phyloP scores from a whole-genome alignment of 2,888 invertebrate species.

The Chalcosyrphus nemorum region DNA sequence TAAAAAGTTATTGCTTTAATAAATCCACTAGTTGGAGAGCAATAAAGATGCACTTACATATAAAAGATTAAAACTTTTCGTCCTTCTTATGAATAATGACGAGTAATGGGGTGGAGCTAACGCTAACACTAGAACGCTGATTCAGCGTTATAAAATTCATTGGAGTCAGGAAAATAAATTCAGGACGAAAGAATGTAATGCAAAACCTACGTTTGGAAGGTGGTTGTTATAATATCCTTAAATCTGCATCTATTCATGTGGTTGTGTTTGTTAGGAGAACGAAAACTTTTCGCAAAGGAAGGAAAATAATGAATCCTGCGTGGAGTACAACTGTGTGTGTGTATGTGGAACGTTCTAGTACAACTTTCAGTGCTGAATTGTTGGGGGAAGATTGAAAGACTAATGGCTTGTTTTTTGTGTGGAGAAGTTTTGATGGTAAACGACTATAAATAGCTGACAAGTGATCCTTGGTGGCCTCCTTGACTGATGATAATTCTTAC shows the following conservation, averaged over 20 bases:
- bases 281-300: not conserved
- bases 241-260: not conserved
- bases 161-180: constrained; percentile 31
- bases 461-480: constrained; percentile 16
- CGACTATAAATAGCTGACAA: constrained; percentile 36
- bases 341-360: not conserved
- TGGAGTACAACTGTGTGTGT: not conserved
- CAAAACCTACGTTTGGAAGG: not conserved
- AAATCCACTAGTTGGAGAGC: constrained; percentile 63
- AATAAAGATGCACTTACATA: constrained; percentile 66
- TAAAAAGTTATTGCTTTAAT: constrained; percentile 52
- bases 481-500: constrained; percentile 30
- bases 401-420: constrained; percentile 32
- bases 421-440: constrained; percentile 22
- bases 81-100: constrained; percentile 60
- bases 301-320: not conserved
- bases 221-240: constrained; percentile 27
- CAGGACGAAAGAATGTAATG: not conserved
- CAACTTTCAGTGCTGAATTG: not conserved
- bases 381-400: constrained; percentile 27
- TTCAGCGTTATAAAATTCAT: constrained; percentile 61
- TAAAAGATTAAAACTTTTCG: constrained; percentile 56
- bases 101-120: constrained; percentile 64
- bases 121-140: constrained; percentile 49
- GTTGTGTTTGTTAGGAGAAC: too few species aligned